Percentiles rank a stretch among this genome's conserved stretches.
Conservation (phyloP, 2,797 vertebrate species). For the Tenualosa thibaudeaui region DNA sequence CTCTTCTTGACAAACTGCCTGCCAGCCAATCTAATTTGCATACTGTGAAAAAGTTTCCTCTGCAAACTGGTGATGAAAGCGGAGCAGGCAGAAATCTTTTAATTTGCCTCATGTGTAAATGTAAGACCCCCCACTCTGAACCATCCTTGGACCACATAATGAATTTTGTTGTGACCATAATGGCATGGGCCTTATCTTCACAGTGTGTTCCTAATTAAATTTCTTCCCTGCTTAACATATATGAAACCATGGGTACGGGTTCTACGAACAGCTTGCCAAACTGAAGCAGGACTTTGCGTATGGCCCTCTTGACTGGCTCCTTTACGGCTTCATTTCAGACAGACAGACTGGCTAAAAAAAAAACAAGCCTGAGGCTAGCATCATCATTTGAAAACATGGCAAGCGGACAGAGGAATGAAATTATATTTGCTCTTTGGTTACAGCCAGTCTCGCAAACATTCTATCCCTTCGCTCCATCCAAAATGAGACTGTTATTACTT, state of each 20-base stretch:
- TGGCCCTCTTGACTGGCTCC: not conserved
- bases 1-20: not conserved
- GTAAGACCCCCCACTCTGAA: slow-evolving; percentile 1
- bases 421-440: slow-evolving; percentile 15
- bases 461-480: not conserved
- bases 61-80: slow-evolving; percentile 16
- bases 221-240: slow-evolving; percentile 19
- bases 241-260: not conserved
- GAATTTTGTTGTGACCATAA: slow-evolving; percentile 25
- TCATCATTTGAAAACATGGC: slow-evolving; percentile 1
- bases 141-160: slow-evolving; percentile 31
- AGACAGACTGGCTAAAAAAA: not conserved
- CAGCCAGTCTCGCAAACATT: not conserved
- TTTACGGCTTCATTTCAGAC: not conserved
- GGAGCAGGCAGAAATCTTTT: slow-evolving; percentile 21
- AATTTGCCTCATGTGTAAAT: slow-evolving; percentile 8
- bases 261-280: slow-evolving; percentile 29
- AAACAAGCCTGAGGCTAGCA: not conserved
- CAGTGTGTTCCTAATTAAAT: slow-evolving; percentile 41
- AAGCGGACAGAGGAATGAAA: not conserved
- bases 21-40: slow-evolving; percentile 16
- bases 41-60: slow-evolving; percentile 22
- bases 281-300: not conserved
- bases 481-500: slow-evolving; percentile 7
- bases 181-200: slow-evolving; percentile 36